Percentiles rank a stretch among this genome's conserved stretches.
Evolutionary conservation across 2,888 invertebrate species (phyloP).

Genomic region (Conus canariensis): DNA sequence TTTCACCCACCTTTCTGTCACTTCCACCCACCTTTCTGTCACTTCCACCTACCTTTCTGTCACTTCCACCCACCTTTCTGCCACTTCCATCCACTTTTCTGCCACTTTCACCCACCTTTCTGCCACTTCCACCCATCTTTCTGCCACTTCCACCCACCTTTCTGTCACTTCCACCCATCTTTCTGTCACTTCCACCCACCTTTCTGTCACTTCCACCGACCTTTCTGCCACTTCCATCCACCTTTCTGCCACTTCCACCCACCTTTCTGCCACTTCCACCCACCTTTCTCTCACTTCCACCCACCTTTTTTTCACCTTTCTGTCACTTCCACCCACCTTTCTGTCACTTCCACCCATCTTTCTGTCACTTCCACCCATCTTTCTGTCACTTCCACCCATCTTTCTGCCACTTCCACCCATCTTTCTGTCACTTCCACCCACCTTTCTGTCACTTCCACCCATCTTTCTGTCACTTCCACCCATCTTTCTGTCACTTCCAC

Average conservation of each 20-base stretch:
- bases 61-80: no score
- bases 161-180: neutral
- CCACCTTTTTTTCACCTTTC: no score
- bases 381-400: neutral
- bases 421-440: neutral
- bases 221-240: neutral
- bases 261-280: neutral
- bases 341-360: no score
- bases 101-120: neutral
- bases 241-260: neutral
- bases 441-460: neutral
- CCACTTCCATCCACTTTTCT: no score
- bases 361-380: neutral
- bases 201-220: neutral
- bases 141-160: neutral
- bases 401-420: no score
- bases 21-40: neutral
- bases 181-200: neutral
- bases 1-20: no score
- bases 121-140: neutral
- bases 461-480: neutral
- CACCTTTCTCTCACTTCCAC: no score
- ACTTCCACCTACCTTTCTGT: neutral
- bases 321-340: no score
- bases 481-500: neutral